Evolutionary conservation across 1,140 invertebrate species (phyloP), one percentile per base, ranked within the genome.

Genomic region (Drosophila dunni): DNA sequence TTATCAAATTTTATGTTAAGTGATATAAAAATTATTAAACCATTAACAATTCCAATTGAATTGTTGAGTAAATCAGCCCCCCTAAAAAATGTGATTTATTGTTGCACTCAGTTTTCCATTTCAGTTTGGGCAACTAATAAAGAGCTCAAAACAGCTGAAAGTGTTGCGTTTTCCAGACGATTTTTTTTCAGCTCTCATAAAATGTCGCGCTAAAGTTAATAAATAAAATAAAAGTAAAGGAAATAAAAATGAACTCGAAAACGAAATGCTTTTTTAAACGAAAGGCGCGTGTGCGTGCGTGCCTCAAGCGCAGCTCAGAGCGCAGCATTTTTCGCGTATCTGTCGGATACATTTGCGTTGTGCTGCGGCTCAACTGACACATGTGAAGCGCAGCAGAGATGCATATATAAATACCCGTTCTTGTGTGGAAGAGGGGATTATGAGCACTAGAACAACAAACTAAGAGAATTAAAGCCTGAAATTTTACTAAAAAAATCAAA

Each of bases 301-400:
- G 81, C 76, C 75, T 81, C 67, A 76, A 81, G 79, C 79, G 71
- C 65, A 63, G 69, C 58, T 75, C 51, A 62, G 44, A 56, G 58
- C 36, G 75, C 44, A 63, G 13, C 50, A 63, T 65, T 71, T 75
- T 76, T 68, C 46, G 72, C 75, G 62, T 86, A 88, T 71, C 83
- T 86, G 83, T 88, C 72, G 79, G 79, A 88, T 86, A 85, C 83
- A 79, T 82, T 86, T 83, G 73, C 62, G 76, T 78, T 74, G 61
- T 68, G 75, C 63, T 50, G 1, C 53, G 54, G 15, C 72, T 38
- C 56, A 33, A 63, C 24, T 72, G 79, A 79, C 79, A 86, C 76
- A 88, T 88, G 83, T 77, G 82, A 78, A 75, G 36, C 63, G 70
- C 36, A 40, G 17, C 58, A 64, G 34, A 60, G 45, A 53, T 44